Evolutionary conservation across 2,797 vertebrate species (phyloP).

Genomic region (Poecilia wingei): DNA sequence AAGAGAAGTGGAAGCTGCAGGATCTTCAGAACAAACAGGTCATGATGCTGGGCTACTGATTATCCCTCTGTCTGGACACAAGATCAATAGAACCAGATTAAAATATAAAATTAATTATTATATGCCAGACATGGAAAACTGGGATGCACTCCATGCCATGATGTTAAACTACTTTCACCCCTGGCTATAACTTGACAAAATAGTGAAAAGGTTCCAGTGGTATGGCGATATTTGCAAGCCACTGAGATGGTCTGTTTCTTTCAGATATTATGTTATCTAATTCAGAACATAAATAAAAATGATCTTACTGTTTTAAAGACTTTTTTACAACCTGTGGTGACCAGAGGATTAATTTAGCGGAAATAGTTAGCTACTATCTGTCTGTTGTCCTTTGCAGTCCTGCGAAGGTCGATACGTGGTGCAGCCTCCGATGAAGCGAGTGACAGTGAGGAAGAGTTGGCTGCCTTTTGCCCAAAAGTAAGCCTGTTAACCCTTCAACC

Average conservation of each 20-base stretch:
- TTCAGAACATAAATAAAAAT: too few species aligned
- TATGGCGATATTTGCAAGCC: neutral
- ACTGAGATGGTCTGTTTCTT: neutral
- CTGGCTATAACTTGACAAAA: neutral
- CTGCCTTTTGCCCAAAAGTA: slow-evolving; percentile 95
- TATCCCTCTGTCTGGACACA: too few species aligned
- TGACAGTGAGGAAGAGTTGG: slow-evolving; percentile 96
- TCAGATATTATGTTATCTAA: neutral
- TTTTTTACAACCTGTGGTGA: neutral
- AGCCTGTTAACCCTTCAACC: slow-evolving; percentile 28
- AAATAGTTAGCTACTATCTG: slow-evolving; percentile 39
- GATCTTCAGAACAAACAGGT: too few species aligned
- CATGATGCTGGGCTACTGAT: too few species aligned
- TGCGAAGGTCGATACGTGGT: slow-evolving; percentile 75
- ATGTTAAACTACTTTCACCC: too few species aligned
- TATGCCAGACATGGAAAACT: too few species aligned
- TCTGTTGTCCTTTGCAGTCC: slow-evolving; percentile 79
- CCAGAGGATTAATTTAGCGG: neutral
- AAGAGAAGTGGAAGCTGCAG: too few species aligned
- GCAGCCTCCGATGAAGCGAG: slow-evolving; percentile 79
- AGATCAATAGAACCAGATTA: too few species aligned
- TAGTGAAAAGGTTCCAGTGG: neutral
- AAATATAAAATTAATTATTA: too few species aligned
- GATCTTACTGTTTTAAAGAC: neutral
- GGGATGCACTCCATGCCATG: too few species aligned